These are phyloP conservation scores for Aphodius sticticus DNA, from an alignment of 2,888 invertebrate species.

Conservation along the genomic window DNA sequence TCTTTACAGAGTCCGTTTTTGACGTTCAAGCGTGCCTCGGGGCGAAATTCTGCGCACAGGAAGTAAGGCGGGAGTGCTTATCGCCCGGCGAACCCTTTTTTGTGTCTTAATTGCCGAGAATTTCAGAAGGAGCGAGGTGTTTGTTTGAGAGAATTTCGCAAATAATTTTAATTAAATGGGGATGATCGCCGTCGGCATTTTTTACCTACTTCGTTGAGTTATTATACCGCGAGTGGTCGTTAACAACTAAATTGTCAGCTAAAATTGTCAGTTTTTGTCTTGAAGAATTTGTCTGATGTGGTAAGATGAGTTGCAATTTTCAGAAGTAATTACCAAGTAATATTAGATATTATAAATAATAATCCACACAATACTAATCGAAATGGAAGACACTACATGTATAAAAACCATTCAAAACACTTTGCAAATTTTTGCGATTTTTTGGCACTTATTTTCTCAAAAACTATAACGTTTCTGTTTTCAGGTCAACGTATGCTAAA, in stretches of 20 bases:
- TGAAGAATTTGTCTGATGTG: too few species aligned
- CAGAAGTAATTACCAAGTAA: too few species aligned
- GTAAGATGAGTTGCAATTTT: too few species aligned
- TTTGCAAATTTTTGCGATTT: too few species aligned
- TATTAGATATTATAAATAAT: too few species aligned
- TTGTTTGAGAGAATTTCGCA: slow-evolving; percentile 4
- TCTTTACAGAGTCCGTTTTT: not conserved
- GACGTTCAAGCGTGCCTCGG: not conserved
- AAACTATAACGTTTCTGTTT: too few species aligned
- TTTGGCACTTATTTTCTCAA: too few species aligned
- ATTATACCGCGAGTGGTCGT: not conserved
- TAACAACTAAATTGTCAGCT: not conserved
- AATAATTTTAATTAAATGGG: not conserved
- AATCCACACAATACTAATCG: too few species aligned
- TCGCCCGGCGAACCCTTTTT: not conserved
- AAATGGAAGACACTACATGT: too few species aligned
- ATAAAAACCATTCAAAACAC: too few species aligned
- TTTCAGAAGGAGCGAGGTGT: not conserved
- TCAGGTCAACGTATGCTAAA: too few species aligned
- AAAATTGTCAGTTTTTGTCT: not conserved
- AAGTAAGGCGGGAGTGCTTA: not conserved
- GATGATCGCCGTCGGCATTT: not conserved
- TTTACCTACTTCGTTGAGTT: not conserved
- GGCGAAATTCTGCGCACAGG: not conserved
- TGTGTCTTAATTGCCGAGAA: slow-evolving; percentile 4